Percentiles rank a stretch among this genome's conserved stretches.
Evolutionary conservation across 2,888 invertebrate species (phyloP).

Genomic region (Orgyia antiqua): DNA sequence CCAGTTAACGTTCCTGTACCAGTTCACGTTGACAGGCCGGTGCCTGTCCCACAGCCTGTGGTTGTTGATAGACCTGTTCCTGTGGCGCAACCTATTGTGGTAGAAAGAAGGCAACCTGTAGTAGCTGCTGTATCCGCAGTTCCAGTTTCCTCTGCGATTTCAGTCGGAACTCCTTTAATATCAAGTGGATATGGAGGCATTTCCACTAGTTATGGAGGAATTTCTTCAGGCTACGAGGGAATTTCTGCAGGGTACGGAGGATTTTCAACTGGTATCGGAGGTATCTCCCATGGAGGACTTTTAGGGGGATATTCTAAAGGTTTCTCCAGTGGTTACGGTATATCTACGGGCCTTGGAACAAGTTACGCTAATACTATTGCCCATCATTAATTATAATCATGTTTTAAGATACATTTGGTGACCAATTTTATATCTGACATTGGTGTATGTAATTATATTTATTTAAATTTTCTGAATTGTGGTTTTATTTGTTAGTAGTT

Average conservation of each 20-base stretch:
- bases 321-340: slow-evolving; percentile 9
- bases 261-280: slow-evolving; percentile 5
- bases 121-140: slow-evolving; percentile 9
- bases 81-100: slow-evolving; percentile 24
- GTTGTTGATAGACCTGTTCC: slow-evolving; percentile 37
- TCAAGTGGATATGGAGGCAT: slow-evolving; percentile 7
- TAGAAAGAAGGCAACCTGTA: slow-evolving; percentile 24
- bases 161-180: slow-evolving; percentile 7
- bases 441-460: background rate
- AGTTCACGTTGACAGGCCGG: slow-evolving; percentile 76
- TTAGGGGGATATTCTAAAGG: slow-evolving; percentile 5
- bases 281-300: background rate
- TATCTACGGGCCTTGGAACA: slow-evolving; percentile 13
- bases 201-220: slow-evolving; percentile 4
- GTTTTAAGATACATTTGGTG: slow-evolving; percentile 3
- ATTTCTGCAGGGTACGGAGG: slow-evolving; percentile 6
- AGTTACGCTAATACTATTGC: slow-evolving; percentile 19
- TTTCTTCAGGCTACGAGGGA: slow-evolving; percentile 5
- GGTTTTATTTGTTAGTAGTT: background rate
- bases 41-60: slow-evolving; percentile 58
- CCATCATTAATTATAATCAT: slow-evolving; percentile 16
- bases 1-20: slow-evolving; percentile 80
- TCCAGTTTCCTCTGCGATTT: slow-evolving; percentile 13
- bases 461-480: too few species aligned
- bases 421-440: background rate